Base-by-base conservation (phyloP, 1,140 invertebrate genomes). In the Marisa cornuarietis region DNA sequence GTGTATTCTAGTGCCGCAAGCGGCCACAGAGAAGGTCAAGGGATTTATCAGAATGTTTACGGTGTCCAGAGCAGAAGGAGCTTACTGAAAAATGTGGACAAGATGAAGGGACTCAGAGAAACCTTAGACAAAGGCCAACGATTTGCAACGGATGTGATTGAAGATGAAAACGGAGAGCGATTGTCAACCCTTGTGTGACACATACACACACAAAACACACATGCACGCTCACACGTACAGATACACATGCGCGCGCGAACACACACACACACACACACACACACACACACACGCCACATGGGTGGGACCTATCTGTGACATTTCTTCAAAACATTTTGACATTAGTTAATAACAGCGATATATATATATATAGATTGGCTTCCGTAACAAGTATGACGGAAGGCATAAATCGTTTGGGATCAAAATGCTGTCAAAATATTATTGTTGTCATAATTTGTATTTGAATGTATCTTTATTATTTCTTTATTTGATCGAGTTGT, bases 121-220 rank as follows among this genome's bases (percentile, higher is more conserved):
- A 69, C 16, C 31, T 22, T 77, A 31, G 76, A n/a, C 16, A 68
- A 51, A 26, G 76, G 76, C 18, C 76, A 77, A 24, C 76, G 68
- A 31, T 77, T 68, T 49, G 18, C 65, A 13, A 77, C 76, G 62
- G 76, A 77, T 20, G 49, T 77, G 10, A 68, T 77, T 54, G n/a
- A 52, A 51, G 63, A 65, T 54, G 76, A 77, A 20, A 51, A 69
- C 11, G 76, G 76, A 11, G 76, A 77, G 24, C 31, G 65, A 54
- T 51, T 77, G 6, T 77, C 76, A 16, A 77, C 76, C 8, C 76
- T 77, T 10, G 76, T 77, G 63, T 77, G 63, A 77, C 42, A 11
- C 24, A 77, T 49, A 11, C 24, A 69, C 14, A 26, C 14, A 2
- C 14, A n/a, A 69, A 31, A 63, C 62, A 20, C 18, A 20, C 7